These are phyloP conservation scores for Orchesella cincta DNA, from an alignment of 1,140 invertebrate species.

Conservation along the genomic window DNA sequence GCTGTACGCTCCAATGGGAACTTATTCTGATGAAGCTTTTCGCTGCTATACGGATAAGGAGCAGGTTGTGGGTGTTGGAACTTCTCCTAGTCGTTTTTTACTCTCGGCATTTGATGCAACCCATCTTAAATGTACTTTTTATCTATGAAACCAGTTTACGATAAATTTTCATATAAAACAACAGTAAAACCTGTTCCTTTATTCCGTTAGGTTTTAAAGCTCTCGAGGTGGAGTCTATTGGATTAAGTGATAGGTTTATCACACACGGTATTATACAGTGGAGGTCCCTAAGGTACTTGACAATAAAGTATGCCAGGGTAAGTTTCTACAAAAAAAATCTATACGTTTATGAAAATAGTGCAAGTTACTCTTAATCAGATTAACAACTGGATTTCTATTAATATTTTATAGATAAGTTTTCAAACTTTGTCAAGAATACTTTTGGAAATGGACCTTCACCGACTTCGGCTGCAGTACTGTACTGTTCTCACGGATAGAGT, in stretches of 20 bases:
- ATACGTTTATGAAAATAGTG: no score
- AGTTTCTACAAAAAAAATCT: neutral
- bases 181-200: neutral
- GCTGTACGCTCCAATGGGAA: neutral
- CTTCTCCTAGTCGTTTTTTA: neutral
- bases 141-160: neutral
- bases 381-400: no score
- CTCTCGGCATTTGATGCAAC: constrained; percentile 12
- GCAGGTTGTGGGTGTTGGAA: neutral
- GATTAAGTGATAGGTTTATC: constrained; percentile 2
- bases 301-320: neutral
- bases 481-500: neutral
- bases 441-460: neutral
- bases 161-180: neutral
- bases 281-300: neutral
- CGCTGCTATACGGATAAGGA: neutral
- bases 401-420: neutral
- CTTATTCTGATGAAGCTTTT: constrained; percentile 23
- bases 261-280: neutral
- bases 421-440: neutral
- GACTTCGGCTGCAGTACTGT: neutral
- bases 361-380: no score
- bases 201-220: neutral
- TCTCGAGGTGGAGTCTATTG: constrained; percentile 11
- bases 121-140: neutral